These are phyloP conservation scores for Hypsopygia costalis DNA, from an alignment of 2,888 invertebrate species.

Conservation along the genomic window DNA sequence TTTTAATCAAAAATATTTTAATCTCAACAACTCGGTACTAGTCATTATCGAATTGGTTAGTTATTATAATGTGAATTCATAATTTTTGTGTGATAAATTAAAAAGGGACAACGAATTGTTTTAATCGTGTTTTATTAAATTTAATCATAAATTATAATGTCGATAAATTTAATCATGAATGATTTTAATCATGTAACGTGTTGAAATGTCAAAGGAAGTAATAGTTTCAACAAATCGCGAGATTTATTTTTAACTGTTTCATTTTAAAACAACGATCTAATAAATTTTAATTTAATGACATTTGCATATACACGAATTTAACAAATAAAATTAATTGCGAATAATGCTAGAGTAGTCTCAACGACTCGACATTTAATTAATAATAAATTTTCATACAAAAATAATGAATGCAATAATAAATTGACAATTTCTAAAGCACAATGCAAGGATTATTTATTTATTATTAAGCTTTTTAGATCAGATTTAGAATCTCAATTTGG, in stretches of 20 bases:
- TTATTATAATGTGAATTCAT: conserved; percentile 2
- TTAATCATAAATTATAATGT: too few species aligned
- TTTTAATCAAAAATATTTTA: conserved; percentile 21
- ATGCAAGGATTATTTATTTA: conserved; percentile 41
- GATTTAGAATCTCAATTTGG: conserved; percentile 60
- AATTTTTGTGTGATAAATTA: conserved; percentile 11
- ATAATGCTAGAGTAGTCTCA: too few species aligned
- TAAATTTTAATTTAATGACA: too few species aligned
- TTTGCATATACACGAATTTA: too few species aligned
- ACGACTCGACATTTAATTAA: background rate
- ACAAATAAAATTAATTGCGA: too few species aligned
- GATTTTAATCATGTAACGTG: too few species aligned
- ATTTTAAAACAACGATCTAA: too few species aligned
- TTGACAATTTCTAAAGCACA: conserved; percentile 39
- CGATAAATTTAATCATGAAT: too few species aligned
- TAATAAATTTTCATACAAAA: conserved; percentile 2
- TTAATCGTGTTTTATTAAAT: background rate
- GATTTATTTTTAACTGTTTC: too few species aligned
- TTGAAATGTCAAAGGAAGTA: too few species aligned
- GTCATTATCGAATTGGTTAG: conserved; percentile 42
- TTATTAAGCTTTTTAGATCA: conserved; percentile 41
- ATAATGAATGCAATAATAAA: background rate
- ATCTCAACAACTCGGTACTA: conserved; percentile 55
- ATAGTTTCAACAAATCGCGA: too few species aligned
- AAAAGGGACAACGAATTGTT: background rate